Percentiles rank a stretch among this genome's conserved stretches.
phyloP scores from a whole-genome alignment of 2,888 invertebrate species.

The Ophion slaviceki region DNA sequence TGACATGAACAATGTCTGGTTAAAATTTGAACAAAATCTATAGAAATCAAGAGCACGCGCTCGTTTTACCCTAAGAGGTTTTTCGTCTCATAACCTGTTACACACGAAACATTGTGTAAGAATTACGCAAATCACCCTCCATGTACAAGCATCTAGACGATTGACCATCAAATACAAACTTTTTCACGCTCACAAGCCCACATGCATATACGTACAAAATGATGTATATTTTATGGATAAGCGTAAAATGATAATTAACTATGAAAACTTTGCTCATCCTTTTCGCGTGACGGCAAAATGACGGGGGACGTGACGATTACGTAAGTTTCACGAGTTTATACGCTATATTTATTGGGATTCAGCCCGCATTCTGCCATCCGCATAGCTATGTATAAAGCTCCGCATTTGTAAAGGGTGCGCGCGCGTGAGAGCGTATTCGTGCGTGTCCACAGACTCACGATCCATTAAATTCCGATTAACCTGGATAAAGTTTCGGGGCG shows the following conservation, averaged over 20 bases:
- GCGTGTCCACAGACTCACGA: slow-evolving; percentile 53
- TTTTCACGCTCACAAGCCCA: not conserved
- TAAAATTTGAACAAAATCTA: too few species aligned
- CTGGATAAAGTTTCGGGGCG: slow-evolving; percentile 63
- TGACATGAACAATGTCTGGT: too few species aligned
- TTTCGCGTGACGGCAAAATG: slow-evolving; percentile 40
- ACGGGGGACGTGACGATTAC: slow-evolving; percentile 45
- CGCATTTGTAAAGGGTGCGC: slow-evolving; percentile 5
- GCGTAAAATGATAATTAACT: slow-evolving; percentile 65
- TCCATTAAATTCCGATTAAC: slow-evolving; percentile 67
- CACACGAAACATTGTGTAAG: not conserved
- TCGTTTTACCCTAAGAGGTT: too few species aligned
- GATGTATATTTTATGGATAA: slow-evolving; percentile 50
- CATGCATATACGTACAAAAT: not conserved
- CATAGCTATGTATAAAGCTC: not conserved
- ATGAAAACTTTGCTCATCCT: slow-evolving; percentile 60
- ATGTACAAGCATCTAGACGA: not conserved
- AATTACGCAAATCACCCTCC: not conserved
- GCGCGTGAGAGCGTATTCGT: slow-evolving; percentile 22
- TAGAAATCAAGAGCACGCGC: too few species aligned
- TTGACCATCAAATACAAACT: not conserved
- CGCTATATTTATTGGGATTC: slow-evolving; percentile 39
- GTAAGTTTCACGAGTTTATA: slow-evolving; percentile 53
- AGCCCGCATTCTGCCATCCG: slow-evolving; percentile 22
- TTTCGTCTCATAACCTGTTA: not conserved